Evolutionary conservation across 2,113 vertebrate genomes (phyloP), one percentile per base, ranked within the genome.

Genomic region (Toxotes jaculatrix): DNA sequence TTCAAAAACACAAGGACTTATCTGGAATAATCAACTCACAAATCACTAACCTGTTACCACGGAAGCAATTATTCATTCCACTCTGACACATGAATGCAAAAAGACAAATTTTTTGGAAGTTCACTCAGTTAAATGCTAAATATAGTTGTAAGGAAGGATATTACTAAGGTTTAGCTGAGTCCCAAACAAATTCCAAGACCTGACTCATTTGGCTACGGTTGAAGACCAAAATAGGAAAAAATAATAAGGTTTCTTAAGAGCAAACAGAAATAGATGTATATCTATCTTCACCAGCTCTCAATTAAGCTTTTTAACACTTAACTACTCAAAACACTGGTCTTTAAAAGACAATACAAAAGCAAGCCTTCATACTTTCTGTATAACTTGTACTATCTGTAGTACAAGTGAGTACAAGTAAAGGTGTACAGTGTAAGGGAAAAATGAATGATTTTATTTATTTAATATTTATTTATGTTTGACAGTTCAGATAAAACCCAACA

Each of bases 1-100:
- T 83, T 84, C 79, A 80, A 65, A 34, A 76, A 51, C 56, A 53
- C 65, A 42, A 31, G 27, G 61, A 65, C 32, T 74, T 60, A 72
- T 74, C 38, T 71, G 36, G 23, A 71, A 64, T 53, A 51, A 63
- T 78, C 57, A 49, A 9, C 51, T 69, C 73, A n/a, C 38, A 64
- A 34, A 55, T 79, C 49, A 62, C 45, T 45, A 77, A 74, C 72
- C 38, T 68, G 72, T 74, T 77, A 60, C 9, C 43, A 61, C 49
- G n/a, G 21, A 59, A 27, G 42, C 43, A 38, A 56, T 74, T 70
- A 51, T 19, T 86, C 78, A 79, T 67, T 55, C 56, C 0, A 49
- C 43, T 5, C 3, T 72, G 38, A 82, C 9, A 5, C 5, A 31
- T 1, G 5, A 51, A 27, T 7, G 14, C 56, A 38, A 59, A 59